These are phyloP conservation scores for Drosophila bipectinata DNA, from an alignment of 1,140 invertebrate species.

Conservation along the genomic window DNA sequence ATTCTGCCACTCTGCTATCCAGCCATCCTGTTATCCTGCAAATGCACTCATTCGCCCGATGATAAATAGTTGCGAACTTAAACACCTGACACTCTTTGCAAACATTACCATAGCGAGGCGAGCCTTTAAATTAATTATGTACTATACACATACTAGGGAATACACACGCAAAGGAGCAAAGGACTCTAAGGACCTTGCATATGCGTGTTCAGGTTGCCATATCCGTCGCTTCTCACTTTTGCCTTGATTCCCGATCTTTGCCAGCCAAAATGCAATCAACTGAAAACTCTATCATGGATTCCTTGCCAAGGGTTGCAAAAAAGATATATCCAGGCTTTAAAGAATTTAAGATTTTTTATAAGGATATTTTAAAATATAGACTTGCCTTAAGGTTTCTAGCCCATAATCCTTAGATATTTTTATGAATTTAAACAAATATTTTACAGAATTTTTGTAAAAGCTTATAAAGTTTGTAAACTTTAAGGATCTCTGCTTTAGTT, in stretches of 20 bases:
- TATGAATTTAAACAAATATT: too few relatives aligned
- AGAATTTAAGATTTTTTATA: neutral
- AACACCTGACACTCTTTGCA: slow-evolving; percentile 77
- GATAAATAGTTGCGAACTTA: slow-evolving; percentile 64
- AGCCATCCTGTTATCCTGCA: slow-evolving; percentile 41
- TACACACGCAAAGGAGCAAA: neutral
- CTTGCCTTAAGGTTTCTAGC: neutral
- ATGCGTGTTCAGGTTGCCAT: slow-evolving; percentile 31
- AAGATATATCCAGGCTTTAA: slow-evolving; percentile 14
- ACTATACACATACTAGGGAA: slow-evolving; percentile 21
- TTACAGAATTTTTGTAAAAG: too few relatives aligned
- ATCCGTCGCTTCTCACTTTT: slow-evolving; percentile 33
- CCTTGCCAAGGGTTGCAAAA: slow-evolving; percentile 7
- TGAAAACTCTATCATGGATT: slow-evolving; percentile 35
- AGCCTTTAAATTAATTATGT: slow-evolving; percentile 79
- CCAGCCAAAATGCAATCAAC: slow-evolving; percentile 45
- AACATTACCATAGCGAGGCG: slow-evolving; percentile 56
- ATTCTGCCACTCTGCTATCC: neutral
- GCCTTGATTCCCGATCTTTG: slow-evolving; percentile 14
- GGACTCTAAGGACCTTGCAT: slow-evolving; percentile 4
- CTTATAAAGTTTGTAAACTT: too few relatives aligned
- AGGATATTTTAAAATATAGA: neutral
- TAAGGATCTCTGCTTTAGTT: neutral
- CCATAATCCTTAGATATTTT: too few relatives aligned
- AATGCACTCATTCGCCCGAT: slow-evolving; percentile 66